Base-by-base conservation (phyloP, 2,113 vertebrate species). In the Himantopus leucocephalus region DNA sequence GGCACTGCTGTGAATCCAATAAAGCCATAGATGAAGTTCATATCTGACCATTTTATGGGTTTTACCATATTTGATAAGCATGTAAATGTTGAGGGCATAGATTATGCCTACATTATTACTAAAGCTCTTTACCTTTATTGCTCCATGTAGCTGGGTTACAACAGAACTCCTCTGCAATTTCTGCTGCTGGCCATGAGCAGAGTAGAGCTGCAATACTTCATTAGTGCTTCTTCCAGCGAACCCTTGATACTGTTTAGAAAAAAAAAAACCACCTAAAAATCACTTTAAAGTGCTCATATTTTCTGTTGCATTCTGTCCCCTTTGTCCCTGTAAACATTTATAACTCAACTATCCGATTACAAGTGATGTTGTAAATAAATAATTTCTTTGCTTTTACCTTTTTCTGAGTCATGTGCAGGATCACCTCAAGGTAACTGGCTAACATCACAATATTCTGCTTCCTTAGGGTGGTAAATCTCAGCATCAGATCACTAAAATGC, bases 121-220 rank as follows among this genome's bases (percentile, higher is more conserved):
- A 78, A 48, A 60, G 16, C 20, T 13, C 22, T 77, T 95, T 97
- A 98, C 97, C 98, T 97, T 95, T 52, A 97, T 37, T 76, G 56
- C 59, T 70, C 47, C 52, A 16, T 89, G 43, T 59, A 97, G 86
- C 45, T 82, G 93, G 72, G 26, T 77, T 68, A 92, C 14, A 35
- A 78, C 18, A 17, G 45, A 77, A 32, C 24, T 80, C 50, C 20
- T 84, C 60, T 80, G 77, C 56, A 75, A 29, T 7, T 43, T 74
- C 85, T 75, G 78, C 68, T 74, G 78, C 24, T 87, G 70, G 4
- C 37, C 14, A 37, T 12, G 88, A 56, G 29, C 60, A 43, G 60
- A 17, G 26, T 29, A 81, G 34, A 89, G 47, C 53, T 70, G 63
- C 50, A 62, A 6, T 34, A 93, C 84, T 89, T 92, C 86, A 3